phyloP scores from a whole-genome alignment of 2,113 vertebrate species.

The Heterocephalus glaber region DNA sequence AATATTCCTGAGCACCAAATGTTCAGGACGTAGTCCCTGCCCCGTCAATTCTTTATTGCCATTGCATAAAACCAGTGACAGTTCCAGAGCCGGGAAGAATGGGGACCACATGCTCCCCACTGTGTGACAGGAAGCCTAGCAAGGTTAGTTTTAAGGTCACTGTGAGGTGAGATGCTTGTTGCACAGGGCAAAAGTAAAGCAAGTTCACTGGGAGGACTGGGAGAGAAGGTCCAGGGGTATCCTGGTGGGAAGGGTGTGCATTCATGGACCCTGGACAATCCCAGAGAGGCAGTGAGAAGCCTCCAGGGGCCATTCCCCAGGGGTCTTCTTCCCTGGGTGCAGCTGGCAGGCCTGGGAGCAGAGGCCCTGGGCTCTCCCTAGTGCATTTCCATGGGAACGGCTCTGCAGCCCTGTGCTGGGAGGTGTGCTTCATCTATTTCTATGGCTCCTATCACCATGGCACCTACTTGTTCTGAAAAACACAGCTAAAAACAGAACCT shows the following conservation, averaged over 20 bases:
- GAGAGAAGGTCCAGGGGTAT: background rate
- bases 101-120: rapidly evolving
- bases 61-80: background rate
- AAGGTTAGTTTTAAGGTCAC: background rate
- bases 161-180: background rate
- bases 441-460: conserved; percentile 78
- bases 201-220: background rate
- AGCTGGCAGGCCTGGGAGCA: background rate
- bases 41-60: background rate
- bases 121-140: background rate
- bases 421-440: conserved; percentile 63
- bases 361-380: background rate
- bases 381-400: conserved; percentile 72
- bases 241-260: background rate
- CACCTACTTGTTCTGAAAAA: conserved; percentile 71
- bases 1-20: background rate
- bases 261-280: background rate
- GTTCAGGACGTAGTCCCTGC: background rate
- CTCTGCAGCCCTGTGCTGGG: background rate
- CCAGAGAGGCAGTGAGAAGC: background rate
- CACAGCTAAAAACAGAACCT: conserved; percentile 75
- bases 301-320: background rate
- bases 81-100: background rate
- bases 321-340: background rate
- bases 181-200: background rate